Conservation (phyloP, 2,888 invertebrate genomes). For the Aricia artaxerxes region DNA sequence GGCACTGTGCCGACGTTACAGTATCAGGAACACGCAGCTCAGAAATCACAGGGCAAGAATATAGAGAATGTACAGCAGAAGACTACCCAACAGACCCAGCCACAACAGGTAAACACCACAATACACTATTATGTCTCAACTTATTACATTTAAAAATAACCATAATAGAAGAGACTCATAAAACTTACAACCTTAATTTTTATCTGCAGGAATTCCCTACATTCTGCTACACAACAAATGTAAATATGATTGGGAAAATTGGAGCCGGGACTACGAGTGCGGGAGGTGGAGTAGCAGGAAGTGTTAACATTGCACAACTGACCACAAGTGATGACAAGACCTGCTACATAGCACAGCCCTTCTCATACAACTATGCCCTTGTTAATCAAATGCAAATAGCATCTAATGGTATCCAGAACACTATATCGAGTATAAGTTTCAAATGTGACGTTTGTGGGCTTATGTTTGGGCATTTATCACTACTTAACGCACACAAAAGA, state of each 20-base stretch:
- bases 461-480: slow-evolving; percentile 90
- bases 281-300: slow-evolving; percentile 68
- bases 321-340: slow-evolving; percentile 84
- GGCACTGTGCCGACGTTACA: slow-evolving; percentile 83
- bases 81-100: slow-evolving; percentile 74
- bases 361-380: slow-evolving; percentile 90
- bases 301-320: slow-evolving; percentile 86
- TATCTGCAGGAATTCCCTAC: slow-evolving; percentile 82
- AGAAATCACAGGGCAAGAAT: slow-evolving; percentile 81
- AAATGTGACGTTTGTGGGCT: slow-evolving; percentile 94
- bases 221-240: slow-evolving; percentile 85
- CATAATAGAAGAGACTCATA: neutral
- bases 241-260: slow-evolving; percentile 85
- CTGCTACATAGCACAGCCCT: slow-evolving; percentile 88
- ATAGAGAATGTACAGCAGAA: slow-evolving; percentile 83
- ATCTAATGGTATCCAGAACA: slow-evolving; percentile 83
- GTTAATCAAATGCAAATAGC: slow-evolving; percentile 93
- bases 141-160: no score
- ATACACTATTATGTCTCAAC: neutral
- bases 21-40: slow-evolving; percentile 84
- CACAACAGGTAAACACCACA: slow-evolving; percentile 48
- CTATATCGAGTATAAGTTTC: slow-evolving; percentile 90
- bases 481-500: slow-evolving; percentile 92
- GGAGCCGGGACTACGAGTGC: slow-evolving; percentile 67
- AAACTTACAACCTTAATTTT: slow-evolving; percentile 31